Evolutionary conservation across 2,888 invertebrate genomes (phyloP), one percentile per base, ranked within the genome.

Genomic region (Erynnis tages): DNA sequence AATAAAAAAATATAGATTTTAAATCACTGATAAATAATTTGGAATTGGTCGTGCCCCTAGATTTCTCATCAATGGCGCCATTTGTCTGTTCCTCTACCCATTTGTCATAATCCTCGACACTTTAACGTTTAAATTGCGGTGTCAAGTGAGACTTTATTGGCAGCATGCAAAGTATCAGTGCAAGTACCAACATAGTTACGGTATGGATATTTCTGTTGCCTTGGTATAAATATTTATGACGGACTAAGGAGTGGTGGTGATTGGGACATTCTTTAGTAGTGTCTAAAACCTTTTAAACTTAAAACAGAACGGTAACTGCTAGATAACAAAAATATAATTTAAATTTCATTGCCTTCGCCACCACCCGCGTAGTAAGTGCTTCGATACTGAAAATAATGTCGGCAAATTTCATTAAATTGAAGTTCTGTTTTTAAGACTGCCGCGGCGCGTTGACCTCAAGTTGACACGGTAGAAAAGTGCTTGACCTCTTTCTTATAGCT

Each of bases 191-290:
- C 34, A 50, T 19, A 50, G 25, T 50, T 43, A 19, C 43, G 35
- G 17, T 43, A 50, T 50, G 50, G 17, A 50, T 50, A 50, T 35
- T 50, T 50, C 41, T 50, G 43, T 43, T 35, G 29, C 50, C 43
- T 43, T 50, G 50, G 43, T 50, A 50, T 50, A 50, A 50, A 50
- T 50, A 50, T 50, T 50, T 50, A 50, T 50, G 50, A 50, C 50
- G 43, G 17, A 34, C 34, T 35, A 23, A 43, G 50, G 50, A 43
- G 50, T 50, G 50, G 50, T 35, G 8, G 50, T 35, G 43, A 43
- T 43, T 43, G 50, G 50, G 43, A 43, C 35, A 43, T 50, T 50
- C 50, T 43, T 43, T 49, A 23, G 41, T 49, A 21, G 40, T 17
- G 40, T 25, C 32, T 34, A 17, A 41, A 49, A 49, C 32, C 16